Evolutionary conservation across 1,140 invertebrate genomes (phyloP).

Genomic region (Maconellicoccus hirsutus): DNA sequence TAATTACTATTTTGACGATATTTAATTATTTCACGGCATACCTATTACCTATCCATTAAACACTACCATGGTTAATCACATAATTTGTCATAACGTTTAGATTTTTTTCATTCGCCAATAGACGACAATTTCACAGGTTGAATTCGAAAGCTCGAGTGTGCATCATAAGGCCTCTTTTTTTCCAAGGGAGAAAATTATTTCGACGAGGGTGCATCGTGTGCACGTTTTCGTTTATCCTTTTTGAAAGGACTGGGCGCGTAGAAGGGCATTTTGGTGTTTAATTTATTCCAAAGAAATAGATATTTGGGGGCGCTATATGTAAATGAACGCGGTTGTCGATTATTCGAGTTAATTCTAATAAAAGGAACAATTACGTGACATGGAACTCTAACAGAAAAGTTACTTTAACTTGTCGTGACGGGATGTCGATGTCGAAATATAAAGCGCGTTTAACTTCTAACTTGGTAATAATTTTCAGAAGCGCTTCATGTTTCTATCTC

Average conservation of each 20-base stretch:
- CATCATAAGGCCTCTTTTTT: no score
- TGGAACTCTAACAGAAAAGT: not conserved
- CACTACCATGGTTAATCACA: not conserved
- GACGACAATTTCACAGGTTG: no score
- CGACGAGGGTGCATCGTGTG: not conserved
- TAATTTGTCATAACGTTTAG: not conserved
- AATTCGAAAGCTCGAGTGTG: no score
- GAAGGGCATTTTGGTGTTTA: not conserved
- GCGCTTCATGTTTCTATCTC: not conserved
- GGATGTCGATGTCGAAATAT: not conserved
- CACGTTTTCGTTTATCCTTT: not conserved
- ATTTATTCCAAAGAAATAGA: not conserved
- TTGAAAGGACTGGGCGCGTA: not conserved
- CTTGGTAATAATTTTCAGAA: not conserved
- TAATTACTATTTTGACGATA: constrained; percentile 1
- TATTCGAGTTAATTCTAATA: not conserved
- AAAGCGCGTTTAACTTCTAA: not conserved
- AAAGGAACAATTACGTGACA: constrained; percentile 4
- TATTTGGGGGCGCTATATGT: not conserved
- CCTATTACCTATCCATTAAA: not conserved
- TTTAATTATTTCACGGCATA: constrained; percentile 9
- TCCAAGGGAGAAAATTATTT: no score
- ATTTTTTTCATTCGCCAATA: no score
- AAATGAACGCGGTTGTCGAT: not conserved
- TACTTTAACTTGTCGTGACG: not conserved